Base-by-base conservation (phyloP, 2,888 invertebrate genomes). In the Ypsolopha sequella region DNA sequence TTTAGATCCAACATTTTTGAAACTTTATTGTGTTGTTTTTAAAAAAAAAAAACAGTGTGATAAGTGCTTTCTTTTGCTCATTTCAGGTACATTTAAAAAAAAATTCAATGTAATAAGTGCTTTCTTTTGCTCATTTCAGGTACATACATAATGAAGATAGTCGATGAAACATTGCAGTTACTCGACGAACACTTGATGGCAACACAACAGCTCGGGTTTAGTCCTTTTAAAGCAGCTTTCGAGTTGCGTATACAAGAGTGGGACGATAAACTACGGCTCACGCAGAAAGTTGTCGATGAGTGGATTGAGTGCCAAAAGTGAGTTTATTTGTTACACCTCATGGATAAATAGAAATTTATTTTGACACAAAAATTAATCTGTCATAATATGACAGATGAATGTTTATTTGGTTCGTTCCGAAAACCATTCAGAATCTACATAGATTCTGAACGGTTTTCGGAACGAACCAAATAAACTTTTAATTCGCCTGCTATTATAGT, bases 181-280 rank as follows among this genome's bases (percentile, higher is more conserved):
- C 68, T 95, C 43, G 94, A 95, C 61, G 94, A 94, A 64, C 94
- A 95, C 60, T 85, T 94, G 47, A 80, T 93, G 14, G 79, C 89
- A 48, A 92, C 93, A 0, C 93, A 94, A 69, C 91, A 94, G 62
- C 87, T 95, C 52, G 89, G 91, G 33, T 93, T 92, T 70, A 94
- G 93, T 56, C 93, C 94, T 0, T 93, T 92, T 74, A 94, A 93
- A 70, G 92, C 90, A 3, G 91, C 92, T 0, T 93, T 95, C 64
- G 92, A 93, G 62, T 81, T 89, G n/a, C 87, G 90, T 56, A 91
- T 95, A 58, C 88, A 88, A 52, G 89, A 91, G 48, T 95, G 94
- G 94, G 92, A 93, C 54, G 88, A 88, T 49, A 92, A 91, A 58
- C 76, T 95, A 6, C 88, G 80, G 11, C 78, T 90, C 36, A 89